Conservation (phyloP, 2,888 invertebrate species). For the Acleris holmiana region DNA sequence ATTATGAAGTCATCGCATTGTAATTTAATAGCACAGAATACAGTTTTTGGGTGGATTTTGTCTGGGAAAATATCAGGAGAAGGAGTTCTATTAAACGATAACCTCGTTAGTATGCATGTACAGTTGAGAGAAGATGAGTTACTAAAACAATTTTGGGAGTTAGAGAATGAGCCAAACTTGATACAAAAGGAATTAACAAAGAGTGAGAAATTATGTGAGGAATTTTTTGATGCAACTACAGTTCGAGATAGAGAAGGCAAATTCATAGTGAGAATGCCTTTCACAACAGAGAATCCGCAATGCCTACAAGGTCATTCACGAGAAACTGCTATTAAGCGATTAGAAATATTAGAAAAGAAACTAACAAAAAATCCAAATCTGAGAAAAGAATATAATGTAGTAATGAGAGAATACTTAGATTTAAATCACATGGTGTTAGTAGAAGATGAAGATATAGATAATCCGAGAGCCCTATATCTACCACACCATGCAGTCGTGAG, state of each 20-base stretch:
- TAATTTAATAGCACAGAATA: neutral
- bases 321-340: slow-evolving; percentile 34
- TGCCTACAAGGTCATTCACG: slow-evolving; percentile 35
- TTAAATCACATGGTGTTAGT: slow-evolving; percentile 34
- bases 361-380: slow-evolving; percentile 22
- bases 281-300: slow-evolving; percentile 29
- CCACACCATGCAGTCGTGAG: slow-evolving; percentile 5
- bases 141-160: slow-evolving; percentile 31
- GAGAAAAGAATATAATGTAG: slow-evolving; percentile 36
- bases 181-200: slow-evolving; percentile 24
- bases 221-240: slow-evolving; percentile 29
- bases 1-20: neutral
- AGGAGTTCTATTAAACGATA: neutral
- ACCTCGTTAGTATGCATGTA: neutral
- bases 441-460: slow-evolving; percentile 14
- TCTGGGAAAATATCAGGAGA: neutral
- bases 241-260: slow-evolving; percentile 33
- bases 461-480: slow-evolving; percentile 3
- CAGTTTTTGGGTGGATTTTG: neutral
- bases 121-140: neutral
- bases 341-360: slow-evolving; percentile 33
- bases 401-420: slow-evolving; percentile 35
- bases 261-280: slow-evolving; percentile 38
- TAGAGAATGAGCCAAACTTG: slow-evolving; percentile 31
- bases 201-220: slow-evolving; percentile 31